Evolutionary conservation across 2,888 invertebrate species (phyloP), one percentile per base, ranked within the genome.

Genomic region (Idaea straminata): DNA sequence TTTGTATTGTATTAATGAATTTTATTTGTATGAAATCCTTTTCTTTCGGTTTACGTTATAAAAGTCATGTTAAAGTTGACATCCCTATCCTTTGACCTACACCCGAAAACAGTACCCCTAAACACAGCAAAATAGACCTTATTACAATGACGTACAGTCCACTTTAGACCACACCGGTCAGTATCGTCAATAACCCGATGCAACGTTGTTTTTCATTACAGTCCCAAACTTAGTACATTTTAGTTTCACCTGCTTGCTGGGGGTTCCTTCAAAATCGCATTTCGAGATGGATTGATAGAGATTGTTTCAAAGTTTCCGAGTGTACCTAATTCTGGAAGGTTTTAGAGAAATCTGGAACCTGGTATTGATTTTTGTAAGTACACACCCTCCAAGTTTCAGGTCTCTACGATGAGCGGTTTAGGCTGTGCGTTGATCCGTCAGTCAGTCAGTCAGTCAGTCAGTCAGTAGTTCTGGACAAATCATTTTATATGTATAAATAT

Each of bases 171-270:
- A 47, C 36, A 47, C 36, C 36, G 47, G 5, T 7, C 47, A 10
- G 47, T 47, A 13, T 10, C 47, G 10, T 13, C 47, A 7, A 47
- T 47, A 64, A 69, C 57, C 60, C 59, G 57, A 61, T 38, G 76
- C 77, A 80, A 83, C 79, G 81, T 82, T 83, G 83, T 83, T 83
- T 80, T 78, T 73, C 73, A 64, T 64, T 72, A 64, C 69, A 65
- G 67, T 66, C 63, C 1, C 5, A 64, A 47, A 47, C 47, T 47
- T 47, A 13, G 47, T 47, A 47, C 47, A 13, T 47, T 47, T 47
- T 47, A 47, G 47, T 47, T 47, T 47, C 47, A 47, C 47, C 47
- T 47, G 47, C 47, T 47, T 47, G 47, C 47, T 47, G 47, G 38
- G n/a, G 25, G 25, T 15, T 65, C 57, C 57, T 57, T 35, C 35